These are phyloP conservation scores for Cettia cetti DNA, from an alignment of 2,113 vertebrate species.

Conservation along the genomic window DNA sequence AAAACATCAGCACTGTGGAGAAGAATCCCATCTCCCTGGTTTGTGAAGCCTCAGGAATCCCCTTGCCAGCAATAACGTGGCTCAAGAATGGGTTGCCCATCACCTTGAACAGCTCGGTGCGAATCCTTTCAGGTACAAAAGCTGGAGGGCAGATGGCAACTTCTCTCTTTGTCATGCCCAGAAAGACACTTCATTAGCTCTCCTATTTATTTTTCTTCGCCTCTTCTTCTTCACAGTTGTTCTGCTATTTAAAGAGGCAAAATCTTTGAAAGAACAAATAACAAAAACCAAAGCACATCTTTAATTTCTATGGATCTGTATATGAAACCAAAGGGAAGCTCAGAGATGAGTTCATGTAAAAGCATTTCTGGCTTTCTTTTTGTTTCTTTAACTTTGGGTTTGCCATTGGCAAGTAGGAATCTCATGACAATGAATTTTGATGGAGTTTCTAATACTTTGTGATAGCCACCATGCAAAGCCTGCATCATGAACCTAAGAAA, in stretches of 20 bases:
- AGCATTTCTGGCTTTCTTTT: not conserved
- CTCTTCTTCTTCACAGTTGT: not conserved
- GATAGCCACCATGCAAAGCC: not conserved
- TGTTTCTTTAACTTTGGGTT: not conserved
- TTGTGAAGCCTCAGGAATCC: conserved; percentile 92
- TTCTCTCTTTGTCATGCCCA: not conserved
- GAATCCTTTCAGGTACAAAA: conserved; percentile 85
- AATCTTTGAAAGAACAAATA: not conserved
- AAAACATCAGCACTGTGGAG: conserved; percentile 88
- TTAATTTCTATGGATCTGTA: not conserved
- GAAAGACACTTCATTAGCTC: not conserved
- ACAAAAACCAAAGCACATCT: not conserved
- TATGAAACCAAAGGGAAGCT: not conserved
- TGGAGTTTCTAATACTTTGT: not conserved
- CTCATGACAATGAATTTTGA: not conserved
- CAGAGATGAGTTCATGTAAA: not conserved
- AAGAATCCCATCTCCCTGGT: conserved; percentile 87
- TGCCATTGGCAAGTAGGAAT: not conserved
- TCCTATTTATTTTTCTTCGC: not conserved
- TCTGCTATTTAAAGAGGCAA: not conserved
- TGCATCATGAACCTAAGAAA: not conserved
- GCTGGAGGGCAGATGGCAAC: not conserved
- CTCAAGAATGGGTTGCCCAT: conserved; percentile 85
- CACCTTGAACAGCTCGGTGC: conserved; percentile 71
- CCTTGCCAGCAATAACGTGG: conserved; percentile 88